Base-by-base conservation (phyloP, 2,113 vertebrate genomes). In the Colossoma macropomum region DNA sequence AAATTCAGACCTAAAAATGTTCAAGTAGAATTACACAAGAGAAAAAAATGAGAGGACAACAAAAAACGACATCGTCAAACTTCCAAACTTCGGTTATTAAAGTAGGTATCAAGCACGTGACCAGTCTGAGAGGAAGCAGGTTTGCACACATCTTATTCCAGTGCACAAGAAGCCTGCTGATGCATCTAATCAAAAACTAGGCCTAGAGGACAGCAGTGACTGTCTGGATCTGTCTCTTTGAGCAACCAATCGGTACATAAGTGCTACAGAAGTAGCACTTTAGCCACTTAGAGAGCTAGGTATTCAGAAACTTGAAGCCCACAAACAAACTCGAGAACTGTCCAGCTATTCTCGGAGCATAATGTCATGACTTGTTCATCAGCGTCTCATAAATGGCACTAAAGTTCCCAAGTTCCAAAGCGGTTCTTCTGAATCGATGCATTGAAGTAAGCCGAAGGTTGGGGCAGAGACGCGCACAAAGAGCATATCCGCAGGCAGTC, bases 341-440 rank as follows among this genome's bases (percentile, higher is more conserved):
- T 62, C 19, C n/a, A 10, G 15, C 25, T 25, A 62, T 25, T 62
- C 59, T 27, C n/a, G 25, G 59, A 62, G 12, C 25, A 62, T 62
- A n/a, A 62, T 62, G 59, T 62, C 59, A 62, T 1, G 59, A 13
- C 59, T n/a, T 62, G 59, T 62, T 62, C n/a, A 10, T 25, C 59
- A 62, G n/a, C n/a, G 11, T 13, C 59, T 62, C n/a, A 12, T 27
- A 62, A 62, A 62, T 27, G 25, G 11, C 59, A 62, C 59, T 62
- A 7, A 59, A 60, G 50, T 15, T 52, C 50, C 50, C 4, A 52
- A 62, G 59, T 62, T 62, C 59, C 59, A 62, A 27, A 62, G 59
- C 19, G 59, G 59, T 62, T 62, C 59, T 62, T 62, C 59, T 62
- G 59, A 62, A 62, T 62, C 59, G 59, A 62, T 62, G 59, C 59